Percentiles rank a stretch among this genome's conserved stretches.
These are phyloP conservation scores for Dasypus novemcinctus DNA, from an alignment of 2,113 vertebrate genomes.

Conservation along the genomic window DNA sequence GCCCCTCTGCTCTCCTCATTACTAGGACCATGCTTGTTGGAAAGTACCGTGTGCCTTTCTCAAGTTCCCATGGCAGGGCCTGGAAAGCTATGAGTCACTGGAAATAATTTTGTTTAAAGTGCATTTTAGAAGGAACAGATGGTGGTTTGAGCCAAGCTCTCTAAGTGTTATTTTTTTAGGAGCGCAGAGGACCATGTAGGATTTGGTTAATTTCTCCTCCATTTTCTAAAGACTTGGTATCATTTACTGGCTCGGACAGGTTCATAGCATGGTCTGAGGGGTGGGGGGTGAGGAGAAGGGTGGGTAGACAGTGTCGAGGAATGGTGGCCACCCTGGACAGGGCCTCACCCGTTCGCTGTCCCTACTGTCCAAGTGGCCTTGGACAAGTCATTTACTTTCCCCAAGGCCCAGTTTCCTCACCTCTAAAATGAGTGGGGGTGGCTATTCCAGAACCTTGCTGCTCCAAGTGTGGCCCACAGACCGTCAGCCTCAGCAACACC, in stretches of 20 bases:
- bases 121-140: neutral
- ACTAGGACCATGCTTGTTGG: neutral
- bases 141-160: neutral
- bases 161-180: neutral
- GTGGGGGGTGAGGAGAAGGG: rapidly evolving
- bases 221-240: neutral
- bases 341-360: neutral
- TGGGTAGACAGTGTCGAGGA: neutral
- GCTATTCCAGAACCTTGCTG: neutral
- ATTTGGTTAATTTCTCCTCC: neutral
- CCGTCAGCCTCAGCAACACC: neutral
- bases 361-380: neutral
- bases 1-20: neutral
- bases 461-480: neutral
- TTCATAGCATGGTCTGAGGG: neutral
- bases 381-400: no score
- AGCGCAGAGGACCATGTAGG: neutral
- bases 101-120: constrained; percentile 1
- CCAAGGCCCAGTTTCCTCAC: neutral
- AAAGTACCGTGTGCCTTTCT: neutral
- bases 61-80: neutral
- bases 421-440: neutral
- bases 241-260: neutral
- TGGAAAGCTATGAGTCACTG: neutral
- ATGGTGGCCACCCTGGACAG: neutral